Percentiles rank a stretch among this genome's conserved stretches.
phyloP scores from a whole-genome alignment of 2,113 vertebrate species.

The Chaenogobius annularis region DNA sequence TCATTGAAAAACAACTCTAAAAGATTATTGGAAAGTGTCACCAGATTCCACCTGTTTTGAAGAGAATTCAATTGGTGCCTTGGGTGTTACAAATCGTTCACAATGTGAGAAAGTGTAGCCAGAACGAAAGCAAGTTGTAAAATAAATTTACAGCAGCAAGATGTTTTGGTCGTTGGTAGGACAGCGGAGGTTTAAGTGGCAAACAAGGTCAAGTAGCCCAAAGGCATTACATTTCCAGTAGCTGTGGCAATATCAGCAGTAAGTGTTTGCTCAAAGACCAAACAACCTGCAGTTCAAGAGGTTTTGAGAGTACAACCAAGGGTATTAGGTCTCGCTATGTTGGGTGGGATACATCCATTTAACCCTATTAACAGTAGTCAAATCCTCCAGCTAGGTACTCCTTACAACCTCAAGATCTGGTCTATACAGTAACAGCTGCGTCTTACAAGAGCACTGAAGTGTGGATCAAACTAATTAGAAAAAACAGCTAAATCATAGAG shows the following conservation, averaged over 20 bases:
- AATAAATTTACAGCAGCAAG: not conserved
- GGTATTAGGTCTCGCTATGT: no score
- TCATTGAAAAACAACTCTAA: not conserved
- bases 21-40: not conserved
- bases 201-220: not conserved
- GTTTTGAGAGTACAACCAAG: not conserved
- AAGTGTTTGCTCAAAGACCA: not conserved
- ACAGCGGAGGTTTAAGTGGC: not conserved
- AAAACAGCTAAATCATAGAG: no score
- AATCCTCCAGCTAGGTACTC: no score
- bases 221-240: not conserved
- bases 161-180: not conserved
- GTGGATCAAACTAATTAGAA: no score
- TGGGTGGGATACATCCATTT: no score
- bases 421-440: no score
- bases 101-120: not conserved
- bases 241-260: not conserved
- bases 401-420: no score
- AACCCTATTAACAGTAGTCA: no score
- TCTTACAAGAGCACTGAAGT: no score
- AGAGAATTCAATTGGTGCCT: not conserved
- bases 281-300: not conserved
- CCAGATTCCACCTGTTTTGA: not conserved
- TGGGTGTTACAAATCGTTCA: not conserved
- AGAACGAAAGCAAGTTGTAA: not conserved